Evolutionary conservation across 2,888 invertebrate genomes (phyloP).

Genomic region (Cataglyphis livida): DNA sequence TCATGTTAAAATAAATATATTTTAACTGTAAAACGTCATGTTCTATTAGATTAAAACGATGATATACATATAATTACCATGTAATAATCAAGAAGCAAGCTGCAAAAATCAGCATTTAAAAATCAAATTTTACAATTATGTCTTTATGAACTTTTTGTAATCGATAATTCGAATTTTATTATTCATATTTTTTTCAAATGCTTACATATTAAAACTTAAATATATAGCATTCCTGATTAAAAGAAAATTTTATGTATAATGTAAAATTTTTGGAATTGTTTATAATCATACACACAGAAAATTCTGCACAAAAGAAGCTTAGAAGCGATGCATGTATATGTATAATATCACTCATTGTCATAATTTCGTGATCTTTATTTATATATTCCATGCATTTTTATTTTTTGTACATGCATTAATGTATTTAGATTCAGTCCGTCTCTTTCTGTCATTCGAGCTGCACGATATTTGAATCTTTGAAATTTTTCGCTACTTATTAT

Average conservation of each 20-base stretch:
- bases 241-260: neutral
- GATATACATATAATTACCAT: neutral
- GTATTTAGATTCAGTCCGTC: neutral
- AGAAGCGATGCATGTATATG: neutral
- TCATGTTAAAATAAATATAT: constrained; percentile 67
- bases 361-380: neutral
- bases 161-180: neutral
- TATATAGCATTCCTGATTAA: neutral
- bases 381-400: neutral
- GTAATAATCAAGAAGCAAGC: neutral
- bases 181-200: neutral
- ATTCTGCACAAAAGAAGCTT: neutral
- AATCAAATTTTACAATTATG: neutral
- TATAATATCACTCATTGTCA: neutral
- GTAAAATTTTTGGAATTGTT: neutral
- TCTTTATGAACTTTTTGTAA: neutral
- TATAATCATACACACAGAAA: neutral
- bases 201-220: neutral
- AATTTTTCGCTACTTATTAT: neutral
- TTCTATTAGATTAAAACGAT: neutral
- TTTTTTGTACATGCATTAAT: neutral
- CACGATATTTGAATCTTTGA: constrained; percentile 7
- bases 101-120: neutral
- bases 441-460: neutral
- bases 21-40: constrained; percentile 6